These are phyloP conservation scores for Leuciscus waleckii DNA, from an alignment of 2,797 vertebrate species.

Conservation along the genomic window DNA sequence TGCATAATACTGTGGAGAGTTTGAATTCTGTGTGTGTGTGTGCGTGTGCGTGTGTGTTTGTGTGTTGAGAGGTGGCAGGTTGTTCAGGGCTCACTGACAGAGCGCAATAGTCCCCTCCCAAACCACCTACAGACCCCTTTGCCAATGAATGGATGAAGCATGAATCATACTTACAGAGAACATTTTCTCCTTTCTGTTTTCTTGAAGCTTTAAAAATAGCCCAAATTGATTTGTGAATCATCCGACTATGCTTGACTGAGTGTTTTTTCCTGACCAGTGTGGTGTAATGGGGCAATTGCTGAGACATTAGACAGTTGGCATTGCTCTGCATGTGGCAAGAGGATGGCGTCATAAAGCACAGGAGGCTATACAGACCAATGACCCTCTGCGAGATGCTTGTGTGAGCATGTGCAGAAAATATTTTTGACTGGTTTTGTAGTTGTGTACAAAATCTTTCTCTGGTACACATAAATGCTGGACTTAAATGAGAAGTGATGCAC, in stretches of 20 bases:
- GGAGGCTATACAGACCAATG: slow-evolving; percentile 29
- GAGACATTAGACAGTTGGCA: slow-evolving; percentile 30
- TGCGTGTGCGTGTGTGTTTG: background rate
- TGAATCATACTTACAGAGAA: slow-evolving; percentile 45
- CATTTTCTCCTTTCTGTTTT: slow-evolving; percentile 32
- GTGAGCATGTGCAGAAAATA: background rate
- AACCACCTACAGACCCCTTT: slow-evolving; percentile 40
- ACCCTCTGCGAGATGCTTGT: background rate
- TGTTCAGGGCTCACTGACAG: slow-evolving; percentile 12
- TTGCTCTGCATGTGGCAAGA: slow-evolving; percentile 18
- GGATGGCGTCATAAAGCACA: slow-evolving; percentile 45
- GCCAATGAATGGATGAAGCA: slow-evolving; percentile 30
- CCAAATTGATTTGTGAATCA: slow-evolving; percentile 44
- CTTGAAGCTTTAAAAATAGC: slow-evolving; percentile 47
- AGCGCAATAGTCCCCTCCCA: background rate
- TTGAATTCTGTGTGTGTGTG: background rate
- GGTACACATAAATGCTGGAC: background rate
- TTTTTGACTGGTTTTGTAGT: slow-evolving; percentile 1
- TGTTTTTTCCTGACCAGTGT: slow-evolving; percentile 7
- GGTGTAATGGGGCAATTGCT: slow-evolving; percentile 37
- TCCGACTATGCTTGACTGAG: slow-evolving; percentile 8
- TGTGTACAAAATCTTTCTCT: background rate
- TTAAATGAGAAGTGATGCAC: background rate
- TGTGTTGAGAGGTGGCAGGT: background rate
- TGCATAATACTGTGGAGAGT: slow-evolving; percentile 10